Base-by-base conservation (phyloP, 2,888 invertebrate genomes). In the Abrostola triplasia region DNA sequence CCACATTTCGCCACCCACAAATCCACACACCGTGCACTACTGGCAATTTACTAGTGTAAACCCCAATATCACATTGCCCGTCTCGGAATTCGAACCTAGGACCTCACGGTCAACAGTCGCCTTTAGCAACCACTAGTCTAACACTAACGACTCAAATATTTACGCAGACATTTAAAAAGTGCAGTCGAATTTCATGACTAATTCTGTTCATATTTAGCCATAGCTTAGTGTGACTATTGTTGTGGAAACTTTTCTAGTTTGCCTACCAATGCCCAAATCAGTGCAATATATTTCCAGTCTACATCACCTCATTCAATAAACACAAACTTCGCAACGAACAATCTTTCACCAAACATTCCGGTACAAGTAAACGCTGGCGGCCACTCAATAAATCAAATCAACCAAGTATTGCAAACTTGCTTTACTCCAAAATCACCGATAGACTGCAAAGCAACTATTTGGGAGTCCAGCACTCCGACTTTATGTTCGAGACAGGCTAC, bases 381-480 rank as follows among this genome's bases (percentile, higher is more conserved):
- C 59, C 62, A 64, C 66, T 68, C 64, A 67, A 75, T 72, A 78
- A 75, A 64, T 72, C 62, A 77, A 54, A 64, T 63, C 56, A 52
- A 37, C 37, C 63, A 67, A 75, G 54, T 67, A 67, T 72, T 67
- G 64, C 51, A 66, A 68, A 77, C 78, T 74, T 35, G 63, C 51
- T 53, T 59, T 41, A 44, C 59, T 49, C 50, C 60, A 53, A 64
- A 69, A 64, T 62, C 64, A 64, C 54, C 63, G 51, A 58, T 55
- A 64, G 42, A 4, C 47, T 13, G 49, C 50, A 77, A 71, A 76
- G 78, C 66, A 77, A 72, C 59, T 74, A 78, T 77, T 77, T 65
- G 9, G 12, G 13, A 58, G 41, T 54, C 53, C 42, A 24, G 35
- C 36, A 42, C 35, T 24, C 41, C 41, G n/a, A 38, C 70, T 70